Evolutionary conservation across 2,888 invertebrate genomes (phyloP).

Genomic region (Sphaerophoria taeniata): DNA sequence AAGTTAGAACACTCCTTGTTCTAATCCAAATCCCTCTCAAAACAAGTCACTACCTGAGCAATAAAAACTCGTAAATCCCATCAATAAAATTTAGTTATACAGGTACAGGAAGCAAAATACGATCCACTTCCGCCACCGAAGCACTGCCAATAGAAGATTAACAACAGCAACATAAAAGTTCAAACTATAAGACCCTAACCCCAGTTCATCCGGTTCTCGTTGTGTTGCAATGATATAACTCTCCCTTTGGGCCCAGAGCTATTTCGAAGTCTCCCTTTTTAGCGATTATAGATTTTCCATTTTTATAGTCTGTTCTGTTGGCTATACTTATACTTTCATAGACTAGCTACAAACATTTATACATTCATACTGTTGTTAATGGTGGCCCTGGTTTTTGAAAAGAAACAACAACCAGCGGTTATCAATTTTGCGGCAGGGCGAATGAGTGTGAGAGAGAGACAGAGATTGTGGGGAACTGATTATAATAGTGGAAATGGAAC

Average conservation of each 20-base stretch:
- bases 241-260: neutral
- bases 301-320: neutral
- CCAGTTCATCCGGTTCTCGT: neutral
- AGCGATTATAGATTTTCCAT: slow-evolving; percentile 21
- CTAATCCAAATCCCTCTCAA: too few relatives aligned
- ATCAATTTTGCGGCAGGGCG: neutral
- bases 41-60: neutral
- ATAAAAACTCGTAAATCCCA: neutral
- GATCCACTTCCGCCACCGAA: neutral
- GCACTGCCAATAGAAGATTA: neutral
- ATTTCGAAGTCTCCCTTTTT: neutral
- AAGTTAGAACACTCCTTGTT: too few relatives aligned
- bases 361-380: neutral
- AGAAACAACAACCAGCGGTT: neutral
- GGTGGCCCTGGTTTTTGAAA: slow-evolving; percentile 2
- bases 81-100: neutral
- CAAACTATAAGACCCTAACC: neutral
- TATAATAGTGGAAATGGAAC: neutral
- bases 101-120: neutral
- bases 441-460: neutral
- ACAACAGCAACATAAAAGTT: neutral
- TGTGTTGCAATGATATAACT: neutral
- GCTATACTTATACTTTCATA: neutral
- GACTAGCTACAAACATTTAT: neutral
- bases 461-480: neutral